Evolutionary conservation across 2,888 invertebrate genomes (phyloP), one percentile per base, ranked within the genome.

Genomic region (Auanema freiburgensis): DNA sequence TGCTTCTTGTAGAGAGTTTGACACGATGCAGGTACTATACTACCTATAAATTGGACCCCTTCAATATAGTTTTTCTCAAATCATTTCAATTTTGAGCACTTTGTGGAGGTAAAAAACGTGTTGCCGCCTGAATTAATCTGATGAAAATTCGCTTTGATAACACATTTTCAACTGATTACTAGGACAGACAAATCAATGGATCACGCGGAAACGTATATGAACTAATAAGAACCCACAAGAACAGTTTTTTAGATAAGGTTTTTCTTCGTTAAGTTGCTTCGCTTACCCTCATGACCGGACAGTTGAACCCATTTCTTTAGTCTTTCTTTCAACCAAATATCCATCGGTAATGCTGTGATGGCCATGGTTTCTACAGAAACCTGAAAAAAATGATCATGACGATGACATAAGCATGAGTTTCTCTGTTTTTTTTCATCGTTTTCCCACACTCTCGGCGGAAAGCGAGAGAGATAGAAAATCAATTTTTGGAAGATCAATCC

Each of bases 1-100:
- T 81, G 79, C 63, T 84, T 83, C 71, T 83, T 83, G 78, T 80
- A 83, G 21, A 83, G 69, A 11, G 83, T 83, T 55, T 83, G 75
- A 23, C 77, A 76, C n/a, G 81, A 78, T 42, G 83, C 83, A 6
- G 83, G 83, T 11, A 83, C 79, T 43, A 83, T 79, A 40, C 76
- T 74, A 1, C 79, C 78, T 76, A 67, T 11, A 75, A 65, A 41
- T 10, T n/a, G 18, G 44, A 21, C 14, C 21, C 21, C 21, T 55
- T 55, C 8, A 33, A 33, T 33, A 33, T 8, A 33, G 8, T 33
- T 33, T 33, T 33, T 33, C 23, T 2, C 57, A 33, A 60, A 23
- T 10, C 23, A 25, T 5, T 63, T 18, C 42, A 66, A 44, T 46
- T 24, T 18, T 18, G 57, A 42, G 18, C 51, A 51, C 51, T 51